Conservation (phyloP, 2,888 invertebrate genomes). For the Harpagoxenus sublaevis region DNA sequence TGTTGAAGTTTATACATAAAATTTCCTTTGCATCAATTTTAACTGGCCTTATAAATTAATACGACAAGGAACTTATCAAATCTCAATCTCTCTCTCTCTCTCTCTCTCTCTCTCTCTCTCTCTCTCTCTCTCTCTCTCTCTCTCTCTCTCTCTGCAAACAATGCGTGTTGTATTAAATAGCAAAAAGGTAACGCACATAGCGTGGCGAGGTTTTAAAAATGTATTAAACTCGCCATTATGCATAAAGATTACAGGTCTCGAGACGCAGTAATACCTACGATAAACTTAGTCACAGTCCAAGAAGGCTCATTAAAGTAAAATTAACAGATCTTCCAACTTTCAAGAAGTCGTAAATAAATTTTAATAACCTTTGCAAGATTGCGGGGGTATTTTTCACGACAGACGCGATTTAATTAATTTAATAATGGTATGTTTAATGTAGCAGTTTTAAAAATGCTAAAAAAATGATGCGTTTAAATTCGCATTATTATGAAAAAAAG, state of each 20-base stretch:
- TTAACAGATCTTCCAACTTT: conserved; percentile 11
- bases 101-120: background rate
- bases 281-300: conserved; percentile 13
- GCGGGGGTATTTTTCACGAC: background rate
- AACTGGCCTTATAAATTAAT: background rate
- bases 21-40: background rate
- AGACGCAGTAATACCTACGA: conserved; percentile 4
- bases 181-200: background rate
- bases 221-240: conserved; percentile 29
- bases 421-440: background rate
- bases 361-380: conserved; percentile 22
- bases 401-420: background rate
- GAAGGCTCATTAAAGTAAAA: conserved; percentile 41
- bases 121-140: background rate
- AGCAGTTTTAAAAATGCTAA: background rate
- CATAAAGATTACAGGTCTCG: conserved; percentile 34
- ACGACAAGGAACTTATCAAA: background rate
- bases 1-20: background rate
- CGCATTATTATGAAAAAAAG: background rate
- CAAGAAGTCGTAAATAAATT: conserved; percentile 27
- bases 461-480: background rate
- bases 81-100: background rate
- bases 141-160: background rate
- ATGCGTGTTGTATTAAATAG: background rate
- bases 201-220: conserved; percentile 14